These are phyloP conservation scores for Drosophila villosipedis DNA, from an alignment of 2,888 invertebrate genomes.

Conservation along the genomic window DNA sequence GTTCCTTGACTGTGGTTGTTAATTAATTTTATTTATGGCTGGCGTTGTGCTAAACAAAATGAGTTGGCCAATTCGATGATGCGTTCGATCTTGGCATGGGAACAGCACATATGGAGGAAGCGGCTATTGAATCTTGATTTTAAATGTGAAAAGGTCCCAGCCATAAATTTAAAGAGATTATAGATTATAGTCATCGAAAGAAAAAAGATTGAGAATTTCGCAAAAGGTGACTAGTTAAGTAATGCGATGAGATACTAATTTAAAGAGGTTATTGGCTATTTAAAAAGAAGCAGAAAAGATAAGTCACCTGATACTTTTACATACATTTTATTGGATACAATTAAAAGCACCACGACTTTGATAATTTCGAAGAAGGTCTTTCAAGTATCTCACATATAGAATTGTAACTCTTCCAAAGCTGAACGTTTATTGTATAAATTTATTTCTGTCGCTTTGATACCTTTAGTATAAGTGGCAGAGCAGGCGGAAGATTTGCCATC, in stretches of 20 bases:
- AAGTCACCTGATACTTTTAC: not conserved
- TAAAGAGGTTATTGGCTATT: slow-evolving; percentile 27
- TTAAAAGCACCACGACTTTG: not conserved
- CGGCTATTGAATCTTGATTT: slow-evolving; percentile 45
- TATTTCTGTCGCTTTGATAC: slow-evolving; percentile 7
- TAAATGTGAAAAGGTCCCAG: slow-evolving; percentile 52
- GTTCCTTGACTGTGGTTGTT: slow-evolving; percentile 46
- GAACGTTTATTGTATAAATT: slow-evolving; percentile 2
- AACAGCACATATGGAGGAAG: slow-evolving; percentile 59
- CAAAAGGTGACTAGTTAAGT: slow-evolving; percentile 30
- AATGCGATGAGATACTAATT: slow-evolving; percentile 10
- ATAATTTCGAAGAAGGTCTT: slow-evolving; percentile 5
- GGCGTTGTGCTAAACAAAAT: slow-evolving; percentile 65
- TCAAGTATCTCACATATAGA: not conserved
- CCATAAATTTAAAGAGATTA: slow-evolving; percentile 60
- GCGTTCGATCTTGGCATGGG: slow-evolving; percentile 52
- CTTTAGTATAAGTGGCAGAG: slow-evolving; percentile 25
- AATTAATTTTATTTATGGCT: slow-evolving; percentile 67
- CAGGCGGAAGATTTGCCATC: slow-evolving; percentile 72
- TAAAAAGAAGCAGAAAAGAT: slow-evolving; percentile 2
- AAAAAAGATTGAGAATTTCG: slow-evolving; percentile 19
- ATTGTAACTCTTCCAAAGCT: slow-evolving; percentile 18
- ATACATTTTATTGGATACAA: not conserved
- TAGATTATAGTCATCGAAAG: slow-evolving; percentile 19
- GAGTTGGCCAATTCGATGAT: slow-evolving; percentile 68